These are phyloP conservation scores for Drosophila barbarae DNA, from an alignment of 2,888 invertebrate species.

Conservation along the genomic window DNA sequence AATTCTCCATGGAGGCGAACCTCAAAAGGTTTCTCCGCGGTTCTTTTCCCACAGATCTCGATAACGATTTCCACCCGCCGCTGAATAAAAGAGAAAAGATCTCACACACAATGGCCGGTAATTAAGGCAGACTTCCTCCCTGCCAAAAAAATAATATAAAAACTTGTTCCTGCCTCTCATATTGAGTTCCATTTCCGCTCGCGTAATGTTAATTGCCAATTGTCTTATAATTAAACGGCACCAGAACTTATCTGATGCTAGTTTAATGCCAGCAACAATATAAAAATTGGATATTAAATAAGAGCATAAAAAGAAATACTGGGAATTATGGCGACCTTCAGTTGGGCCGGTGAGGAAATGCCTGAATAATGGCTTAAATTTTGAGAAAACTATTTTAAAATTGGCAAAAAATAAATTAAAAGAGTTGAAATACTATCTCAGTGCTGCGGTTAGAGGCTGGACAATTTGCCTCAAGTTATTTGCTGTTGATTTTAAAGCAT, in stretches of 20 bases:
- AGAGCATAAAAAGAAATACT: slow-evolving; percentile 11
- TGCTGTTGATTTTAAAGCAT: background rate
- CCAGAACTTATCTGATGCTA: slow-evolving; percentile 49
- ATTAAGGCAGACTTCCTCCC: slow-evolving; percentile 43
- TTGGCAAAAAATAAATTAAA: background rate
- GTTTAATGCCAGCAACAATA: slow-evolving; percentile 2
- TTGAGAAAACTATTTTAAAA: background rate
- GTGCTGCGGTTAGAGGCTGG: slow-evolving; percentile 5
- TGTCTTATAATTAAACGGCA: slow-evolving; percentile 59
- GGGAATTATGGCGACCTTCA: slow-evolving; percentile 23
- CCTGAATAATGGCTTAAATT: slow-evolving; percentile 2
- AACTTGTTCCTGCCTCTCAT: slow-evolving; percentile 32
- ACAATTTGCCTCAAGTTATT: slow-evolving; percentile 7
- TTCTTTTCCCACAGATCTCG: slow-evolving; percentile 16
- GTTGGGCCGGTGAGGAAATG: slow-evolving; percentile 9
- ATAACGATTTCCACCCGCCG: slow-evolving; percentile 13
- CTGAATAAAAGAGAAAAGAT: slow-evolving; percentile 15
- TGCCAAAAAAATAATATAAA: slow-evolving; percentile 12
- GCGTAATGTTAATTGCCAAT: slow-evolving; percentile 69
- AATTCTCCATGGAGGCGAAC: slow-evolving; percentile 38
- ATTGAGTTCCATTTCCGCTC: slow-evolving; percentile 54
- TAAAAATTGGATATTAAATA: slow-evolving; percentile 20
- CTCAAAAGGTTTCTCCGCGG: slow-evolving; percentile 27
- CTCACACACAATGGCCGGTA: slow-evolving; percentile 35
- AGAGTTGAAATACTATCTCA: background rate